Base-by-base conservation (phyloP, 2,797 vertebrate species). In the Semaprochilodus insignis region DNA sequence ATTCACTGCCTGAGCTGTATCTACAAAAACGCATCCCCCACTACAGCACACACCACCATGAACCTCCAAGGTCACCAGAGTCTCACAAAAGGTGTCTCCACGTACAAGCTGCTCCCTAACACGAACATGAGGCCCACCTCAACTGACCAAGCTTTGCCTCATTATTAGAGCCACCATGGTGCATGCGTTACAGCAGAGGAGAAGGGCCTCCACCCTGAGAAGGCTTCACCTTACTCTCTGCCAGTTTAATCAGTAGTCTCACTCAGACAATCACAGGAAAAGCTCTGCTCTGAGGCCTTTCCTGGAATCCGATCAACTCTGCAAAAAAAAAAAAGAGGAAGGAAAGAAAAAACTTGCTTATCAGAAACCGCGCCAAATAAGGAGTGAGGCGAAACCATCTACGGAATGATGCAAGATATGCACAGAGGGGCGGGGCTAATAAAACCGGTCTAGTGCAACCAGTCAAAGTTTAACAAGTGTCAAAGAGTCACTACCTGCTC, bases 281-380 rank as follows among this genome's bases (percentile, higher is more conserved):
- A 89, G 85, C 80, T 79, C 86, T 90, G 85, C 87, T 87, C 86
- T 73, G n/a, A 80, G 89, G 82, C 77, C 81, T 85, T 84, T 89
- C 80, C 81, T 85, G 85, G 83, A 76, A 84, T 90, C 85, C 84
- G 66, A 82, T 88, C 85, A 88, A 88, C 83, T 85, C 34, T 62
- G 77, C 79, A 81, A 78, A 70, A 78, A 81, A 81, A 81, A 78
- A 70, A 78, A 81, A 73, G 77, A 77, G 78, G 91, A 89, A 91
- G 92, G 92, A 91, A 93, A 92, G 90, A 89, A 91, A 90, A 91
- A 94, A 93, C 92, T 92, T 90, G 91, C 93, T 95, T 94, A 96
- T 95, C 94, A 92, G 90, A 92, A 93, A 93, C 90, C 78, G 59
- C 80, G 87, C 92, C 94, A 91, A 93, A 94, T 92, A 94, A 91